A percentile compares a stretch with the other conserved stretches of the same genome.
Evolutionary conservation across 1,140 invertebrate species (phyloP).

Genomic region (Phocides pigmalion): DNA sequence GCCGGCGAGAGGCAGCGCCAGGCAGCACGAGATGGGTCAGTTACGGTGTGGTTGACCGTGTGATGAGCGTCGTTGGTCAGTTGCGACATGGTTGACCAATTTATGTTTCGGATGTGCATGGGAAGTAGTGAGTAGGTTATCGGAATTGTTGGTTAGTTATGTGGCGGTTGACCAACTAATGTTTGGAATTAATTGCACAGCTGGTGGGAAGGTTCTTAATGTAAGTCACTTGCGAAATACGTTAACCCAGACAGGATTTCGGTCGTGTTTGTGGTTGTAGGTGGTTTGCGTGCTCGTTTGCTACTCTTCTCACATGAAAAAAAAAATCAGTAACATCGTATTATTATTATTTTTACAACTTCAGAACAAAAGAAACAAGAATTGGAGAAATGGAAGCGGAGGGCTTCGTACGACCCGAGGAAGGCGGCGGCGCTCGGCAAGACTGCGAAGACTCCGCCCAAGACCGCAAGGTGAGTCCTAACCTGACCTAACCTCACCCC

Average conservation of each 20-base stretch:
- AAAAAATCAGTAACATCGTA: too few species aligned
- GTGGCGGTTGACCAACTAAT: too few species aligned
- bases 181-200: too few species aligned
- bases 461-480: slow-evolving; percentile 85
- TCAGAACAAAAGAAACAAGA: slow-evolving; percentile 90
- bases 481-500: not conserved
- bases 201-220: too few species aligned
- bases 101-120: not conserved
- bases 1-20: slow-evolving; percentile 50
- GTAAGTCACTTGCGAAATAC: too few species aligned
- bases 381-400: slow-evolving; percentile 95
- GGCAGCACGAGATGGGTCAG: slow-evolving; percentile 75
- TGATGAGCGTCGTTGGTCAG: not conserved
- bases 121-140: too few species aligned
- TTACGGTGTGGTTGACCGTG: not conserved
- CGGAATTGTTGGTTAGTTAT: too few species aligned
- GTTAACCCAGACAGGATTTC: too few species aligned
- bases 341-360: not conserved
- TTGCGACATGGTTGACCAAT: not conserved
- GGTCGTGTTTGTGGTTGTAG: too few species aligned
- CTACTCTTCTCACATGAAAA: too few species aligned
- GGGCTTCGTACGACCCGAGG: slow-evolving; percentile 96
- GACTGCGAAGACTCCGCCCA: slow-evolving; percentile 92
- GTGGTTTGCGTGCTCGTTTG: too few species aligned
- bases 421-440: slow-evolving; percentile 94